A percentile compares a stretch with the other conserved stretches of the same genome.
Conservation (phyloP, 2,888 invertebrate species). For the Pristionchus arcanus region DNA sequence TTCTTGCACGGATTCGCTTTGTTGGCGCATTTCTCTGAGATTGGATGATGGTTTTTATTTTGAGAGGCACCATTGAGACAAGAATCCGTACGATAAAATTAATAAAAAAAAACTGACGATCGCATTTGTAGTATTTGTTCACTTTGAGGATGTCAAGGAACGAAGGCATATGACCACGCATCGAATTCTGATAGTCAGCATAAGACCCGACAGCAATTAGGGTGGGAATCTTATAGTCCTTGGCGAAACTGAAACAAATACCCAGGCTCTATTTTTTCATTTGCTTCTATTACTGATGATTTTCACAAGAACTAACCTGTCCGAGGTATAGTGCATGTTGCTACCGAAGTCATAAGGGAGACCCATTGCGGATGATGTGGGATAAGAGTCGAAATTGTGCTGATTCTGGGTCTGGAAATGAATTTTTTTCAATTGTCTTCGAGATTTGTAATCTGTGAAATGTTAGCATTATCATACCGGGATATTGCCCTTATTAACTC, state of each 20-base stretch:
- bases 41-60: neutral
- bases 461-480: neutral
- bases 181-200: constrained; percentile 26
- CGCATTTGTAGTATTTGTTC: constrained; percentile 49
- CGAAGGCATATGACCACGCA: constrained; percentile 45
- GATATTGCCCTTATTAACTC: constrained; percentile 30
- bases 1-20: constrained; percentile 20
- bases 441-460: neutral
- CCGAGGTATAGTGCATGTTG: constrained; percentile 47
- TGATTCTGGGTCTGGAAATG: neutral
- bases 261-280: too few species aligned
- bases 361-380: neutral
- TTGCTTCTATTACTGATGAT: too few species aligned
- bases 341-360: constrained; percentile 40
- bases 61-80: neutral
- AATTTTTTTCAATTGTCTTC: neutral
- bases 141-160: constrained; percentile 44
- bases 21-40: constrained; percentile 30
- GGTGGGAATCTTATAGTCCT: neutral
- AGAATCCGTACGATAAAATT: neutral
- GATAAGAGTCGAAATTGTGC: constrained; percentile 42
- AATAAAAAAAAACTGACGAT: neutral
- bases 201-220: neutral
- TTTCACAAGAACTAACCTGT: constrained; percentile 45
- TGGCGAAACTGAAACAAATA: constrained; percentile 4